Evolutionary conservation across 2,113 vertebrate species (phyloP), one percentile per base, ranked within the genome.

Genomic region (Amphiprion percula): DNA sequence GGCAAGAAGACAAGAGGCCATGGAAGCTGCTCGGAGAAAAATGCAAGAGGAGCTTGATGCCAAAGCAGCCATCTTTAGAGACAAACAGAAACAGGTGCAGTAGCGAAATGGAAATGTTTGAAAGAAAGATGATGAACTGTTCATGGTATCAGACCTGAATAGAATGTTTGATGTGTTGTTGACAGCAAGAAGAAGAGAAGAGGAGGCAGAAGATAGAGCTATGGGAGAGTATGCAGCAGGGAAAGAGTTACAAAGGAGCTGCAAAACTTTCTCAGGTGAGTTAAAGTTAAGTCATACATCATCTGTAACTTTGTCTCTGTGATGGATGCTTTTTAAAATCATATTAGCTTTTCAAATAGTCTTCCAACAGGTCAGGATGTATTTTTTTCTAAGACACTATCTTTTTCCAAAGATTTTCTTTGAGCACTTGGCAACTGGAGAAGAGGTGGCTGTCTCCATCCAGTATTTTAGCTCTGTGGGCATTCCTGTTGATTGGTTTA

Each of bases 41-140:
- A 97, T 99, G 97, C 98, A 99, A 53, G 96, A 96, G 56, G 96
- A 98, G 66, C 79, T 97, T 1, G 95, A 98, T 3, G 94, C 93
- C 7, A 96, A 96, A 88, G 97, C 97, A 8, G 96, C 94, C 52
- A 86, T 91, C 81, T 97, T 96, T 87, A 98, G 91, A 88, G 97
- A 97, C 72, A 99, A 96, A 64, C 96, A 97, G 67, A 95, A 74
- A 87, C 91, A 95, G 95, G 98, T 99, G 87, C 28, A 17, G 41
- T 3, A 0, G 16, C 6, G 0, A 15, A 16, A 6, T 0, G 16
- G 1, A 56, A 10, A 4, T 10, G 16, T 30, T 19, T 41, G 28
- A 33, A 19, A 28, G 21, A 14, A 47, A 39, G 19, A n/a, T 6
- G 4, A n/a, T 64, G 7, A 12, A 17, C 5, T 49, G 17, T 21